These are phyloP conservation scores for Chironomus tentans DNA, from an alignment of 2,888 invertebrate genomes.

Conservation along the genomic window DNA sequence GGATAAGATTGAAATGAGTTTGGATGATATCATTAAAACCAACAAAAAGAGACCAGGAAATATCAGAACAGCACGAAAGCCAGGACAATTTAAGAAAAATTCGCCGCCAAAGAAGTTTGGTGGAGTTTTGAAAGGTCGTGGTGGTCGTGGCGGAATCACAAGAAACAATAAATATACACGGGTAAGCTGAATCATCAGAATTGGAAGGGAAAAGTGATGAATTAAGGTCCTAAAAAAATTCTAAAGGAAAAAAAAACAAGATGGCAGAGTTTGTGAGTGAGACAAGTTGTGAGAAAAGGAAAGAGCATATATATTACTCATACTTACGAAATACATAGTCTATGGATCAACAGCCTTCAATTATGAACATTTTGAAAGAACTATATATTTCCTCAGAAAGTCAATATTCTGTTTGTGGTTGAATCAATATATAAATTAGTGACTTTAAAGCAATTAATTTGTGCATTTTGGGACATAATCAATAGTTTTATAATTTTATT, in stretches of 20 bases:
- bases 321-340: not conserved
- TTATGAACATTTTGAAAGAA: too few species aligned
- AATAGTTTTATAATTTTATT: too few species aligned
- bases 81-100: conserved; percentile 42
- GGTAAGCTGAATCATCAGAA: conserved; percentile 46
- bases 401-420: too few species aligned
- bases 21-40: conserved; percentile 93
- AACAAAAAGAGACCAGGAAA: conserved; percentile 59
- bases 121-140: conserved; percentile 58
- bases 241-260: conserved; percentile 4
- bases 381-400: too few species aligned
- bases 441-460: too few species aligned
- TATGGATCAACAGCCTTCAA: too few species aligned
- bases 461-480: too few species aligned
- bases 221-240: not conserved
- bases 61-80: conserved; percentile 42
- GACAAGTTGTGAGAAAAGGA: not conserved
- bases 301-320: not conserved
- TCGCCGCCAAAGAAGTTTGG: conserved; percentile 31
- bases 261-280: conserved; percentile 16
- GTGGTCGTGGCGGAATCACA: conserved; percentile 60
- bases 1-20: conserved; percentile 93
- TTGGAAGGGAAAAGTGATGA: not conserved
- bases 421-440: too few species aligned
- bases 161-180: conserved; percentile 49